Conservation (phyloP, 2,888 invertebrate genomes). For the Mythimna loreyi region DNA sequence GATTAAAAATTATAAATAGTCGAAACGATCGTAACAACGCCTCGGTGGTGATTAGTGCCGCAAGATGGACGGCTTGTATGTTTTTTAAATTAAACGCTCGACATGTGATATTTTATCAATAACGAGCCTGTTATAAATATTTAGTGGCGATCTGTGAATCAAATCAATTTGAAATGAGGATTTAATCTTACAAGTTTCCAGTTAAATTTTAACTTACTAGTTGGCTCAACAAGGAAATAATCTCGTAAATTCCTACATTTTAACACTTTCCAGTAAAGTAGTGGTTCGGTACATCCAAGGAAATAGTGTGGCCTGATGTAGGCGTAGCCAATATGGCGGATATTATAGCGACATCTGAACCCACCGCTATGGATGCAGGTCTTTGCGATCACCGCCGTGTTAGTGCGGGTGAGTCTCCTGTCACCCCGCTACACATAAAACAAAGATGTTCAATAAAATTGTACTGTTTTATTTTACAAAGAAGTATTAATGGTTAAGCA, state of each 20-base stretch:
- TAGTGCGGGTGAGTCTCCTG: conserved; percentile 5
- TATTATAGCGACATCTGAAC: conserved; percentile 47
- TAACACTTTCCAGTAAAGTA: conserved; percentile 9
- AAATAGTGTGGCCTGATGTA: conserved; percentile 37
- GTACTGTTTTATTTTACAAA: conserved; percentile 20
- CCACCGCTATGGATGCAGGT: conserved; percentile 15
- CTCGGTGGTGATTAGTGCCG: conserved; percentile 60
- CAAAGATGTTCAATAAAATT: conserved; percentile 11
- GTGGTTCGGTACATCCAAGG: conserved; percentile 24
- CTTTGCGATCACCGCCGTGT: conserved; percentile 38
- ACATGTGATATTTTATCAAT: conserved; percentile 60
- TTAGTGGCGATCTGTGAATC: conserved; percentile 38
- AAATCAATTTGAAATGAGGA: conserved; percentile 37
- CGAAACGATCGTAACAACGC: conserved; percentile 70
- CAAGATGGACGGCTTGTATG: conserved; percentile 61
- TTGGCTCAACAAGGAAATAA: not conserved
- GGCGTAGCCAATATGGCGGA: conserved; percentile 32
- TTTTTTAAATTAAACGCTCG: conserved; percentile 56
- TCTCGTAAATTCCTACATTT: conserved; percentile 21
- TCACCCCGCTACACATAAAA: conserved; percentile 29
- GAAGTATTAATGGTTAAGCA: conserved; percentile 1
- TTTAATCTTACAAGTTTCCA: conserved; percentile 25
- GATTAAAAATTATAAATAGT: conserved; percentile 80
- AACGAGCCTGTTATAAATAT: conserved; percentile 58
- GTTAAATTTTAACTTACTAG: not conserved